Conservation (phyloP, 2,797 vertebrate genomes). For the Lacerta agilis region DNA sequence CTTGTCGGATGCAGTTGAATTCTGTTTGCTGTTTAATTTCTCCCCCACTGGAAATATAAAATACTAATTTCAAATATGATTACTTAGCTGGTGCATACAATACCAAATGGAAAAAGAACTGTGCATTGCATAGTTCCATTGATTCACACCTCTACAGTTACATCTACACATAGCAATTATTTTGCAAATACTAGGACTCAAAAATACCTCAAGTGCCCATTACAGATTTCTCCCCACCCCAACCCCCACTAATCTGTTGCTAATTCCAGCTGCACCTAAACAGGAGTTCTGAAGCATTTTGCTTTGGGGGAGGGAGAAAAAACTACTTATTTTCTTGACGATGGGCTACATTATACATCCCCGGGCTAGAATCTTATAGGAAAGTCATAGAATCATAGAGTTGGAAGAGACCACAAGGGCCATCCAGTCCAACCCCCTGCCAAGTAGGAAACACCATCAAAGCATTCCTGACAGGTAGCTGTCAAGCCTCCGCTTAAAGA, state of each 20-base stretch:
- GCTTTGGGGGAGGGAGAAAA: not conserved
- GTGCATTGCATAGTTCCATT: not conserved
- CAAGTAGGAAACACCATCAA: no score
- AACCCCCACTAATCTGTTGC: not conserved
- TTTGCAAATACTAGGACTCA: slow-evolving; percentile 15
- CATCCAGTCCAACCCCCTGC: no score
- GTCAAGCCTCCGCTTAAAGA: no score
- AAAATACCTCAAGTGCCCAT: slow-evolving; percentile 4
- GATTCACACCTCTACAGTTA: slow-evolving; percentile 33
- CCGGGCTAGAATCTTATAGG: not conserved
- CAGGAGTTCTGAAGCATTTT: not conserved
- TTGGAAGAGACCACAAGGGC: no score
- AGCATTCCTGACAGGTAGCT: no score
- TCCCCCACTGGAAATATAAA: not conserved
- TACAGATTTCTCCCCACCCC: not conserved
- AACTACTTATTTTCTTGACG: not conserved
- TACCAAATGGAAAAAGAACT: slow-evolving; percentile 22
- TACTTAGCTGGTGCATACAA: slow-evolving; percentile 17
- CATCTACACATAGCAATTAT: slow-evolving; percentile 13
- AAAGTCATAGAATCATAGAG: no score
- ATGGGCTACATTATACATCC: not conserved
- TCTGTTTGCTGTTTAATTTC: not conserved
- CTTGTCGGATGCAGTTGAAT: not conserved
- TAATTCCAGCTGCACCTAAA: slow-evolving; percentile 1
- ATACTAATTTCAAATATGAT: slow-evolving; percentile 1